Conservation (phyloP, 2,113 vertebrate genomes). For the Panthera tigris region DNA sequence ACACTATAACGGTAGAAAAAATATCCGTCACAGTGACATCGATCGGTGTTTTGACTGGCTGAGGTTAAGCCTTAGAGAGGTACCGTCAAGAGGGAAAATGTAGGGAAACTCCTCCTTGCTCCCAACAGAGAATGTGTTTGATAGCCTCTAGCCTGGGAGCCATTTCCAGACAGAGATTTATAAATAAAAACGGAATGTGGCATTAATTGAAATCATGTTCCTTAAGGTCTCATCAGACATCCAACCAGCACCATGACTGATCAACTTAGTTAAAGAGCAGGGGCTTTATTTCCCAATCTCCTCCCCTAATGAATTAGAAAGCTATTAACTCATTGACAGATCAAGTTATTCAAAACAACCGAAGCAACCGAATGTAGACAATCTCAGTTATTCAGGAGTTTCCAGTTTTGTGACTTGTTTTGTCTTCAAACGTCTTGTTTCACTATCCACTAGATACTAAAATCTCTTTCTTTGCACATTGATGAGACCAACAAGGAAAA, state of each 20-base stretch:
- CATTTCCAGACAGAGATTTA: background rate
- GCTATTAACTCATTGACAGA: background rate
- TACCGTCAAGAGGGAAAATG: background rate
- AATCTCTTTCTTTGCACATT: background rate
- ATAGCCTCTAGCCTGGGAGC: background rate
- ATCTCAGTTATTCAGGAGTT: background rate
- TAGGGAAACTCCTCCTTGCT: constrained; percentile 19
- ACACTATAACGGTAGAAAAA: constrained; percentile 40
- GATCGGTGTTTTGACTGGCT: constrained; percentile 54
- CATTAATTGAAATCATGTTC: background rate
- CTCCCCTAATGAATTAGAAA: background rate
- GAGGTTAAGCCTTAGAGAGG: background rate
- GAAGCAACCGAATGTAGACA: background rate
- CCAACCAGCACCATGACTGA: background rate
- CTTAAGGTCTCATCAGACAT: background rate
- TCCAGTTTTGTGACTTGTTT: background rate
- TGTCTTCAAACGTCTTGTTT: background rate
- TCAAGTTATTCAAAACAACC: background rate
- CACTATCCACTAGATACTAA: background rate
- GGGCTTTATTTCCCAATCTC: background rate
- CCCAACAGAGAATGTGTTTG: background rate
- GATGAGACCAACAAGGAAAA: background rate
- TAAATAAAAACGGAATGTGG: background rate
- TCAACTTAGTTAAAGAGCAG: background rate
- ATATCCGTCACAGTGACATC: constrained; percentile 43